Conservation (phyloP, 2,888 invertebrate genomes). For the Quadriops clusia region DNA sequence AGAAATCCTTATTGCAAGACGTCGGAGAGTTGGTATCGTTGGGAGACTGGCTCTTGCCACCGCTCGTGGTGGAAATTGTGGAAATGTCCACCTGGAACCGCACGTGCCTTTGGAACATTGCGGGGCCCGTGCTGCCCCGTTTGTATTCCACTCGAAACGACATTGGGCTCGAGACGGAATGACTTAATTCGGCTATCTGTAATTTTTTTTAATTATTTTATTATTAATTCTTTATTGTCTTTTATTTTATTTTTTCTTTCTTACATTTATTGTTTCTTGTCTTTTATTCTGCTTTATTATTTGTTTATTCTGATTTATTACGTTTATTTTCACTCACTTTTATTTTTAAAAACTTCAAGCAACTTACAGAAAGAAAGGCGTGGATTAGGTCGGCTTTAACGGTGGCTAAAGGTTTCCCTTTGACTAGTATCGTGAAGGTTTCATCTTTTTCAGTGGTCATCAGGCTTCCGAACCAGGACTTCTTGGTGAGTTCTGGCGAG, state of each 20-base stretch:
- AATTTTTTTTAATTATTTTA: too few relatives aligned
- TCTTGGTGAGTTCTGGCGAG: conserved; percentile 91
- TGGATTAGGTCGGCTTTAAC: conserved; percentile 98
- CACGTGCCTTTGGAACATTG: conserved; percentile 94
- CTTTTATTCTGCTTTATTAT: too few relatives aligned
- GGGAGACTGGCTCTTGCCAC: conserved; percentile 50
- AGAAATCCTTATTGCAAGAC: conserved; percentile 20
- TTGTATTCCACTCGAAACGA: conserved; percentile 97
- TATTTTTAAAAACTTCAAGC: conserved; percentile 1
- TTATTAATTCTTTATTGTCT: conserved; percentile 2
- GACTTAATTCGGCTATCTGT: conserved; percentile 90
- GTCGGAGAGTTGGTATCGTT: conserved; percentile 1
- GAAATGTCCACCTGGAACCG: conserved; percentile 87
- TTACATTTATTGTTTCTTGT: too few relatives aligned
- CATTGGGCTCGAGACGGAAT: conserved; percentile 96
- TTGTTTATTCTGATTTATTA: too few relatives aligned
- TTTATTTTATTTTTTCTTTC: conserved; percentile 5
- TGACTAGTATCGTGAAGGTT: conserved; percentile 90
- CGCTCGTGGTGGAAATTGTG: conserved; percentile 64
- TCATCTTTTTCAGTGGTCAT: conserved; percentile 97
- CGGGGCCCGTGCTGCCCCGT: conserved; percentile 83
- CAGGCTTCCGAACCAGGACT: conserved; percentile 97
- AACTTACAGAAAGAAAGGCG: conserved; percentile 90
- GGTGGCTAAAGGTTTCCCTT: conserved; percentile 90
- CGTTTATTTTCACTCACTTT: conserved; percentile 5